Conservation (phyloP, 2,797 vertebrate species). For the Sternarchorhynchus goeldii region DNA sequence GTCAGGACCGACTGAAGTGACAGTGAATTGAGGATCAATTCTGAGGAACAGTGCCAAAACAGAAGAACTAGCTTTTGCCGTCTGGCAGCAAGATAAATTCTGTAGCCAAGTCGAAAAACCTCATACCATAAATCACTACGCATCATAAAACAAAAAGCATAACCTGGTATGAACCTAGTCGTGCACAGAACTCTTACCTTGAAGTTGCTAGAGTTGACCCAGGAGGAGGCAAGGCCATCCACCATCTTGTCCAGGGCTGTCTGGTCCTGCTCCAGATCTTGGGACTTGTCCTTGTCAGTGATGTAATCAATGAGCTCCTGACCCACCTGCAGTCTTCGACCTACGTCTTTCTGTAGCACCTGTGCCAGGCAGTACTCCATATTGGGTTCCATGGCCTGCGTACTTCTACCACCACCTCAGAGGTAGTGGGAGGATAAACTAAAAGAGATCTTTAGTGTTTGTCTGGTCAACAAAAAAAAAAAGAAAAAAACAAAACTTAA, state of each 20-base stretch:
- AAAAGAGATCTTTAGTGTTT: slow-evolving; percentile 69
- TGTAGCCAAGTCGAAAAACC: background rate
- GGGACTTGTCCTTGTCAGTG: slow-evolving; percentile 89
- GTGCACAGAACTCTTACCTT: slow-evolving; percentile 81
- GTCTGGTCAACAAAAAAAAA: slow-evolving; percentile 42
- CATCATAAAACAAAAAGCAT: background rate
- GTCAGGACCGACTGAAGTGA: slow-evolving; percentile 13
- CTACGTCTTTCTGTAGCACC: slow-evolving; percentile 96
- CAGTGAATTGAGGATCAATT: slow-evolving; percentile 20
- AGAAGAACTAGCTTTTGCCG: slow-evolving; percentile 18
- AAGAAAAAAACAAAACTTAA: slow-evolving; percentile 57
- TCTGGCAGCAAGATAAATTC: background rate
- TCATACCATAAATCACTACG: background rate
- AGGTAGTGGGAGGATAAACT: slow-evolving; percentile 50
- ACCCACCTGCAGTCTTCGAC: slow-evolving; percentile 92
- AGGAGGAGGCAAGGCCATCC: slow-evolving; percentile 91
- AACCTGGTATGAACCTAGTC: background rate
- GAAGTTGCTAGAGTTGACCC: slow-evolving; percentile 99
- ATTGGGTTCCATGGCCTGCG: slow-evolving; percentile 82
- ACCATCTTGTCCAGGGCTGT: slow-evolving; percentile 95
- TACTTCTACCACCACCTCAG: slow-evolving; percentile 47
- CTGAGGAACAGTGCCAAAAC: slow-evolving; percentile 33
- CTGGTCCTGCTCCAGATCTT: slow-evolving; percentile 95
- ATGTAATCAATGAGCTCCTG: slow-evolving; percentile 95
- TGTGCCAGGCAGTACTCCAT: slow-evolving; percentile 92